Evolutionary conservation across 2,113 vertebrate genomes (phyloP).

Genomic region (Tychaedon coryphoeus): DNA sequence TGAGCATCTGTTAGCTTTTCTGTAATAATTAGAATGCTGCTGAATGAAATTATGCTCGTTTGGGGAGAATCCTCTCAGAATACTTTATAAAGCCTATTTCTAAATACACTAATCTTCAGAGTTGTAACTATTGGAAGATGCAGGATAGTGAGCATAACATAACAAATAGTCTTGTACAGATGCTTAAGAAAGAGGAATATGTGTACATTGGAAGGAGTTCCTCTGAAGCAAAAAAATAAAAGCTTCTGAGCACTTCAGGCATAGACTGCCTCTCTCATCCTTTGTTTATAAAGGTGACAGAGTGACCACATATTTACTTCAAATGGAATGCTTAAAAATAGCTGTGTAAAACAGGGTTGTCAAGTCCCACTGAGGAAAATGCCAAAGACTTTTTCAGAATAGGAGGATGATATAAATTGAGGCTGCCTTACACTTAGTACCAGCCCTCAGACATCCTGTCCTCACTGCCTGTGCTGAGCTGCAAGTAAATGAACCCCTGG

Average conservation of each 20-base stretch:
- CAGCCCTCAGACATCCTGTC: neutral
- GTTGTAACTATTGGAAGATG: neutral
- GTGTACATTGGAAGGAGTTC: neutral
- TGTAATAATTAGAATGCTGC: neutral
- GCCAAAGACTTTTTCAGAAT: neutral
- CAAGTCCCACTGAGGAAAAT: neutral
- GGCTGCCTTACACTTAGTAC: neutral
- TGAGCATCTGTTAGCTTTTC: neutral
- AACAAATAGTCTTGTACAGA: neutral
- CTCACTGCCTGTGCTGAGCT: neutral
- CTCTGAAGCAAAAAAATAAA: neutral
- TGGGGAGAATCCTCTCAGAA: neutral
- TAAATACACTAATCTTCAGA: neutral
- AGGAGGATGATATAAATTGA: neutral
- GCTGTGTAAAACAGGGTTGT: neutral
- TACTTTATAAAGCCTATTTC: neutral
- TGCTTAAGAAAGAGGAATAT: neutral
- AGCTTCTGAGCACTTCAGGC: neutral
- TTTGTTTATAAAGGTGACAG: neutral
- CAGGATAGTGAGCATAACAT: neutral
- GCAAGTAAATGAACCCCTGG: neutral
- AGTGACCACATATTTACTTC: neutral
- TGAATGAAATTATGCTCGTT: neutral
- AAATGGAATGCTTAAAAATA: neutral
- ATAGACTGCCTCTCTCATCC: fast-evolving